Evolutionary conservation across 2,797 vertebrate species (phyloP).

Genomic region (Tarsius wallacei): DNA sequence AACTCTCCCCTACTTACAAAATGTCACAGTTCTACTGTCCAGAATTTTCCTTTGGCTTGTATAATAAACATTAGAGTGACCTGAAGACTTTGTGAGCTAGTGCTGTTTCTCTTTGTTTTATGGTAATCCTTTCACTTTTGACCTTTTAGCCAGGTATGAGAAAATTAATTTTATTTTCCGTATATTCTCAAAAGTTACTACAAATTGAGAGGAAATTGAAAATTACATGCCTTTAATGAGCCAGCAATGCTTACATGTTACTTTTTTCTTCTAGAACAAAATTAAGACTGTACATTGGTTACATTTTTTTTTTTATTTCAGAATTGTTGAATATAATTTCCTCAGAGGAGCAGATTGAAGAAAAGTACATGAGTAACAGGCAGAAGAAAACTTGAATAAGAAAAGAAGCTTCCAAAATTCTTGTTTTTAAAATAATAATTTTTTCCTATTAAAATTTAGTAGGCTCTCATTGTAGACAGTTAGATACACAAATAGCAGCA

Average conservation of each 20-base stretch:
- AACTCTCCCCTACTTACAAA: not conserved
- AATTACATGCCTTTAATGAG: not conserved
- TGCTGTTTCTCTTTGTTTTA: conserved; percentile 5
- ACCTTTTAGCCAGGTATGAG: not conserved
- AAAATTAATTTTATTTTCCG: conserved; percentile 25
- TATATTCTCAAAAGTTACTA: not conserved
- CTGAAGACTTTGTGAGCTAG: not conserved
- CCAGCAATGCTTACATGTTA: not conserved
- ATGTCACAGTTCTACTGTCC: not conserved
- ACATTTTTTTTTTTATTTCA: conserved; percentile 39
- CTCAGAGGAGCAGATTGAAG: conserved; percentile 28
- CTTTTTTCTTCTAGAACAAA: conserved; percentile 8
- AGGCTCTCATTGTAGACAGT: not conserved
- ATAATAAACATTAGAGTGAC: conserved; percentile 5
- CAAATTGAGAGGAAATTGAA: not conserved
- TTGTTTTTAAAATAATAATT: conserved; percentile 61
- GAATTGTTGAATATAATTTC: not conserved
- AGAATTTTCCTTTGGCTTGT: not conserved
- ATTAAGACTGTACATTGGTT: conserved; percentile 50
- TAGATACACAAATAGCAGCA: not conserved
- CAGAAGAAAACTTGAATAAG: conserved; percentile 13
- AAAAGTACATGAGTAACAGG: not conserved
- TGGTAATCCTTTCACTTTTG: conserved; percentile 29
- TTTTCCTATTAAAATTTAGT: conserved; percentile 40
- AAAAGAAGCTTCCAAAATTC: conserved; percentile 28